phyloP scores from a whole-genome alignment of 2,888 invertebrate species.

The Druceiella hillmani region DNA sequence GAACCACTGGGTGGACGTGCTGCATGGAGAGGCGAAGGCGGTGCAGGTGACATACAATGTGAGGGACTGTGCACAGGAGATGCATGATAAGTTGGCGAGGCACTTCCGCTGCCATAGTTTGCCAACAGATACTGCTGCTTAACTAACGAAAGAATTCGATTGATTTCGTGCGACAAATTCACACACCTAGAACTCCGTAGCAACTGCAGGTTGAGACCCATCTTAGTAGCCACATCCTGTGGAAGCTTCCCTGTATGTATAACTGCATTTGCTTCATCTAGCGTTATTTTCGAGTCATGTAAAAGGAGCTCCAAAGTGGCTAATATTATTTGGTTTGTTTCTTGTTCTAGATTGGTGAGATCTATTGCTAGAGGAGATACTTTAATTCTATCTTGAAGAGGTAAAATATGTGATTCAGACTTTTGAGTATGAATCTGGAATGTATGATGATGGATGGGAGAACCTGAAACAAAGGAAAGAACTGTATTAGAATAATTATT shows the following conservation, averaged over 20 bases:
- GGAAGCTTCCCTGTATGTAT: slow-evolving; percentile 43
- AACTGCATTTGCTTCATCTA: slow-evolving; percentile 39
- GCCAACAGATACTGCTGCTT: too few relatives aligned
- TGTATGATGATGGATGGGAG: slow-evolving; percentile 47
- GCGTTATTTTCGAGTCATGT: slow-evolving; percentile 37
- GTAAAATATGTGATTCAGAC: too few relatives aligned
- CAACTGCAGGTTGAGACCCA: slow-evolving; percentile 49
- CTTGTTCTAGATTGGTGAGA: slow-evolving; percentile 33
- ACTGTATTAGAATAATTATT: too few relatives aligned
- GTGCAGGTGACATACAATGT: too few relatives aligned
- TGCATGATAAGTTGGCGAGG: not conserved
- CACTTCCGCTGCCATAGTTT: too few relatives aligned
- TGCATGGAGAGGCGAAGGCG: slow-evolving; percentile 33
- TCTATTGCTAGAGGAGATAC: slow-evolving; percentile 31
- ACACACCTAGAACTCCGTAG: slow-evolving; percentile 32
- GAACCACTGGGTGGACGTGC: slow-evolving; percentile 34
- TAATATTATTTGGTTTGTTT: slow-evolving; percentile 45
- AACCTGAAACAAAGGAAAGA: slow-evolving; percentile 43
- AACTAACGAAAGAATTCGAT: too few relatives aligned
- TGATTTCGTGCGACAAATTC: slow-evolving; percentile 35
- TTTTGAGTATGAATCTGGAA: slow-evolving; percentile 32
- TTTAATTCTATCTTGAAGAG: too few relatives aligned
- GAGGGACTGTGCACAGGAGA: too few relatives aligned
- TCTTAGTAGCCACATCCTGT: slow-evolving; percentile 45
- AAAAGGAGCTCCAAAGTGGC: slow-evolving; percentile 37